A percentile compares a stretch with the other conserved stretches of the same genome.
Evolutionary conservation across 35 echinoderm and acorn worm species (phyloP).

Genomic region (Diadema setosum): DNA sequence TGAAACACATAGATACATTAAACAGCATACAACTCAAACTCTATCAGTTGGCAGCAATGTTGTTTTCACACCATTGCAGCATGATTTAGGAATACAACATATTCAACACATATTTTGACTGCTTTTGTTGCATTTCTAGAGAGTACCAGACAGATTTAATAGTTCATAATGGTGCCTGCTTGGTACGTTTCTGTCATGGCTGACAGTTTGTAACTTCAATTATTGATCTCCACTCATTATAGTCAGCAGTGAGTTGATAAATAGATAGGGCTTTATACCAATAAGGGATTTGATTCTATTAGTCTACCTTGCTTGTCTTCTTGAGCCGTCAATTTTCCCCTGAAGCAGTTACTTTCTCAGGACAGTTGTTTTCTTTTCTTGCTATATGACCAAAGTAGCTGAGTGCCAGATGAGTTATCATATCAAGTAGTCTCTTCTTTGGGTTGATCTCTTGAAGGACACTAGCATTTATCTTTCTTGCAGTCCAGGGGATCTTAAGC

Average conservation of each 20-base stretch:
- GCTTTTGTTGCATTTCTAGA: no score
- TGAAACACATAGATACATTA: no score
- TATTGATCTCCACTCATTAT: neutral
- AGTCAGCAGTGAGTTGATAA: neutral
- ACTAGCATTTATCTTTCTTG: neutral
- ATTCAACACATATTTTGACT: no score
- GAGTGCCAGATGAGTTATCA: neutral
- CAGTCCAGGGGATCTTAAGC: neutral
- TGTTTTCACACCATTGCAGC: no score
- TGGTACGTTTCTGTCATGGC: neutral
- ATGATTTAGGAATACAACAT: no score
- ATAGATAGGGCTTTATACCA: neutral
- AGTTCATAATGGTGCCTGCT: no score
- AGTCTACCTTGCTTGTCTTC: neutral
- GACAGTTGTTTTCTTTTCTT: conserved; percentile 10
- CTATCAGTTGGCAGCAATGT: no score
- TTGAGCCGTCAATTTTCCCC: neutral
- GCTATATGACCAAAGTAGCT: conserved; percentile 15
- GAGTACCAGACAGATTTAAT: no score
- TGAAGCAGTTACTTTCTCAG: neutral
- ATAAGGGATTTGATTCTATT: neutral
- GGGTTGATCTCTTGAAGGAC: neutral
- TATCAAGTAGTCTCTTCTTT: neutral
- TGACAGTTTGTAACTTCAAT: no score
- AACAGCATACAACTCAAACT: no score